Evolutionary conservation across 1,140 invertebrate genomes (phyloP), one percentile per base, ranked within the genome.

Genomic region (Drosophila sproati): DNA sequence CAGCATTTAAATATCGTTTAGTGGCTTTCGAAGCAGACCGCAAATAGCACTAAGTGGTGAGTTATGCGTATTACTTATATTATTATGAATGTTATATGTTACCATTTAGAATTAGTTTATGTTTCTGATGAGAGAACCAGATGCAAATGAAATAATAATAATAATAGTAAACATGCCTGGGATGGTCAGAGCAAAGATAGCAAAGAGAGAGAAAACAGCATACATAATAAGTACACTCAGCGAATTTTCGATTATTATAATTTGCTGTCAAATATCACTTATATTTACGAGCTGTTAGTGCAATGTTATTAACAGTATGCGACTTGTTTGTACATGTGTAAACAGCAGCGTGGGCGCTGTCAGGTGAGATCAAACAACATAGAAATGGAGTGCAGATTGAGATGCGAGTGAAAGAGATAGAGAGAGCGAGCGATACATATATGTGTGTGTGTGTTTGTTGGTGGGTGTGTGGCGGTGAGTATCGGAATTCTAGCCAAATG

Each of bases 401-500:
- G 43, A 51, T 31, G 37, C 7, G 35, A 4, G 28, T 32, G 4
- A 39, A n/a, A 52, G 4, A 55, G 48, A 52, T 8, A 41, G n/a
- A 39, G 47, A 52, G 41, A 61, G 55, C 35, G 57, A 63, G 56
- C 59, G 12, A 64, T 71, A 67, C 47, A 57, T 41, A 52, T 64
- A 56, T 59, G 37, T 59, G 77, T 60, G 62, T 50, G 55, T 52
- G 64, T 57, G 45, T 35, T 45, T 47, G 51, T 61, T 43, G 39
- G 10, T 43, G 39, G 39, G 39, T 59, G 47, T 54, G 41, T 72
- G 69, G 51, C 59, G 60, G 80, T 83, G 82, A 85, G 55, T 75
- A 85, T 86, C 74, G 63, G 47, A 69, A 60, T 75, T 75, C 80
- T 68, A 83, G 76, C 80, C 79, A 87, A 79, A 86, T 86, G 82